phyloP scores from a whole-genome alignment of 1,140 invertebrate genomes.

The Rhagoletis zephyria region DNA sequence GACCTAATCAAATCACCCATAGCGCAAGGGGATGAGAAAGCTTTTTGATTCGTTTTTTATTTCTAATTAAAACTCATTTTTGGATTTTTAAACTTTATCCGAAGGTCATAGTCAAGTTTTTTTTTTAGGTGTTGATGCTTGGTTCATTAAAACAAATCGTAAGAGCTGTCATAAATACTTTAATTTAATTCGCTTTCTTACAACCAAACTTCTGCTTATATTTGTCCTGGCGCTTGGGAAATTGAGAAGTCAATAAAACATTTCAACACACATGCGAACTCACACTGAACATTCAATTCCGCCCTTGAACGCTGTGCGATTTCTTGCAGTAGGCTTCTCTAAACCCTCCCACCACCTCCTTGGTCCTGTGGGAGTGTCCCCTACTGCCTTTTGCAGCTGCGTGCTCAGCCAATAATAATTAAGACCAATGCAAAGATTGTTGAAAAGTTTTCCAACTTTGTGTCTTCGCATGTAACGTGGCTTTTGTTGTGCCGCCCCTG shows the following conservation, averaged over 20 bases:
- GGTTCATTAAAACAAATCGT: not conserved
- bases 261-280: not conserved
- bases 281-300: not conserved
- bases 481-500: not conserved
- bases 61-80: no score
- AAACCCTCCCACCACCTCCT: not conserved
- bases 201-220: not conserved
- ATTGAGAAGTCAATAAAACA: constrained; percentile 21
- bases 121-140: no score
- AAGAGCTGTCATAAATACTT: not conserved
- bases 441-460: constrained; percentile 24
- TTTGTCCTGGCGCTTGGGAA: not conserved
- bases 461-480: not conserved
- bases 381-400: not conserved
- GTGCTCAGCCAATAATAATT: constrained; percentile 45
- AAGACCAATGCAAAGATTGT: constrained; percentile 14
- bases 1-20: no score
- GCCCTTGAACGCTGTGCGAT: not conserved
- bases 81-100: no score
- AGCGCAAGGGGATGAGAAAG: no score
- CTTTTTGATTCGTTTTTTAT: no score
- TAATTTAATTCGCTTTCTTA: not conserved
- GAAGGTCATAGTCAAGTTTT: no score
- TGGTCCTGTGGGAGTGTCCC: not conserved
- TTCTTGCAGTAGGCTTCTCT: not conserved